Base-by-base conservation (phyloP, 1,140 invertebrate species). In the Lasioglossum albipes region DNA sequence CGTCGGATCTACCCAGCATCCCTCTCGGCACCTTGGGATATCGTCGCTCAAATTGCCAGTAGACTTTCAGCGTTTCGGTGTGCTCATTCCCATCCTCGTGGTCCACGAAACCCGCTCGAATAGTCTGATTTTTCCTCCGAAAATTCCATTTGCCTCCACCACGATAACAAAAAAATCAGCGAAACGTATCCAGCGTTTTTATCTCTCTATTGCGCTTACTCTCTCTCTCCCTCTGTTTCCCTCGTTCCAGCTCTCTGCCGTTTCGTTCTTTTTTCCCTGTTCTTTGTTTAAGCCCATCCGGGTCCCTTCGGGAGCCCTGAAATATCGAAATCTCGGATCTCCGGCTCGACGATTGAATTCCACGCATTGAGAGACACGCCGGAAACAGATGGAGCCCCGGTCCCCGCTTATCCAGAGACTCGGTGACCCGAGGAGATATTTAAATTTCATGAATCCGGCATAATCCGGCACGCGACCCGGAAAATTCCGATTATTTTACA, bases 401-500 rank as follows among this genome's bases (percentile, higher is more conserved):
- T 66, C 36, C 1, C 6, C 13, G 36, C n/a, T 3, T 59, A 12
- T 36, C 54, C 49, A 27, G 45, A 18, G 20, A 36, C 16, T 7
- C 64, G 16, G 22, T 52, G 73, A 75, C 73, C 73, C 62, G 41
- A 18, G n/a, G n/a, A 2, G 10, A 70, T 31, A 77, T 77, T 77
- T 70, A 49, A 70, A 70, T 77, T 77, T 70, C 75, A 62, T n/a
- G 66, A 70, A 59, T 42, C n/a, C 27, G 59, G 9, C n/a, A 45
- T 22, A 62, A 22, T 67, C 41, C 41, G 12, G 7, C 7, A 54
- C 18, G n/a, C 22, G 74, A 69, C 65, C 66, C 67, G 65, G 42
- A 77, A 77, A 62, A 70, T 62, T 69, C 41, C 22, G 27, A 77
- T 77, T 70, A 61, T 62, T 77, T 77, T 31, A 61, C 67, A 12